Evolutionary conservation across 2,888 invertebrate genomes (phyloP).

Genomic region (Rhogogaster chlorosoma): DNA sequence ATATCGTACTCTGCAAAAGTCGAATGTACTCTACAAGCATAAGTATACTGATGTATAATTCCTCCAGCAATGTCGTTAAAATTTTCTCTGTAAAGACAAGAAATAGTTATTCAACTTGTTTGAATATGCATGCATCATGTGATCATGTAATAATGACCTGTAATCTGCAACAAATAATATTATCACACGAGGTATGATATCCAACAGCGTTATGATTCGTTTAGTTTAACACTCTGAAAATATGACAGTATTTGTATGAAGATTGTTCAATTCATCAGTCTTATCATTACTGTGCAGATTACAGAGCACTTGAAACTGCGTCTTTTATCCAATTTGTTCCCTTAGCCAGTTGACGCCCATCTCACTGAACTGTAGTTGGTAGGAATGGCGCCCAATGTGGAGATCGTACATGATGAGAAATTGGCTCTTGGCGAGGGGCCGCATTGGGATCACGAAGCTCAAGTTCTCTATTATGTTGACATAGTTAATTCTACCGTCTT

Average conservation of each 20-base stretch:
- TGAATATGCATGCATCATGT: not conserved
- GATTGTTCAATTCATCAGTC: not conserved
- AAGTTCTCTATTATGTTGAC: conserved; percentile 49
- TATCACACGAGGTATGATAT: not conserved
- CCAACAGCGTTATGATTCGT: too few species aligned
- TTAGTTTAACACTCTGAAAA: not conserved
- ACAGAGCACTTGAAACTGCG: not conserved
- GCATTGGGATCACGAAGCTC: conserved; percentile 44
- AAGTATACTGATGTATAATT: not conserved
- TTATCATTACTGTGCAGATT: not conserved
- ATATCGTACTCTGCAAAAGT: not conserved
- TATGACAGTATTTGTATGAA: not conserved
- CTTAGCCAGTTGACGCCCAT: not conserved
- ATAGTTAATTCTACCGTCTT: conserved; percentile 38
- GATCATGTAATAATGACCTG: not conserved
- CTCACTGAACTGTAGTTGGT: not conserved
- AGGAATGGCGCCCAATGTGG: conserved; percentile 42
- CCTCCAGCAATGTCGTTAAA: not conserved
- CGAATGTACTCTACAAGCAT: not conserved
- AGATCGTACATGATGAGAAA: conserved; percentile 36
- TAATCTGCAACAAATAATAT: not conserved
- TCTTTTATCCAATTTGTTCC: not conserved
- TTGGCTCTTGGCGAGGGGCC: conserved; percentile 49
- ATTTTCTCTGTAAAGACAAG: not conserved
- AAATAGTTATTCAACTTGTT: too few species aligned